Evolutionary conservation across 2,797 vertebrate genomes (phyloP).

Genomic region (Myiotriccus ornatus): DNA sequence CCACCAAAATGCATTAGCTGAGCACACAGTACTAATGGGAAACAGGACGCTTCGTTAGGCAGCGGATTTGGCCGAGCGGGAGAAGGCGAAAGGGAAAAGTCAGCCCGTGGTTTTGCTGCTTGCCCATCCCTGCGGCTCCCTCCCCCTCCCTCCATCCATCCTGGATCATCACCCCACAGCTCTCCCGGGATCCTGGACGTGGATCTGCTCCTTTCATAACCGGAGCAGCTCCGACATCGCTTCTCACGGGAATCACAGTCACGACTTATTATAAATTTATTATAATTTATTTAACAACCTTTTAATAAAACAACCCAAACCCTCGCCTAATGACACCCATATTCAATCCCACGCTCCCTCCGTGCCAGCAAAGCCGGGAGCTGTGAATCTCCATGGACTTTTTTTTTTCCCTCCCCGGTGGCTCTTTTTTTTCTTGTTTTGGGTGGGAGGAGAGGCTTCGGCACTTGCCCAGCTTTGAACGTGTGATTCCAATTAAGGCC

Average conservation of each 20-base stretch:
- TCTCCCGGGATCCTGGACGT: accelerated
- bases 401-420: background rate
- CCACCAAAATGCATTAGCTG: slow-evolving; percentile 79
- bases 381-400: background rate
- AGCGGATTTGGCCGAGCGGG: slow-evolving; percentile 44
- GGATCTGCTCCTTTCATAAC: accelerated
- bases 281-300: background rate
- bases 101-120: background rate
- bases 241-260: accelerated
- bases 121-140: accelerated
- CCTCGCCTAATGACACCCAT: accelerated
- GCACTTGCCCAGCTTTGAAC: slow-evolving; percentile 20
- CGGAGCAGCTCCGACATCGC: accelerated
- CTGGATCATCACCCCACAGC: accelerated
- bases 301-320: background rate
- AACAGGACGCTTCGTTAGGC: slow-evolving; percentile 77
- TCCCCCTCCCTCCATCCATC: background rate
- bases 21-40: slow-evolving; percentile 83
- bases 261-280: accelerated
- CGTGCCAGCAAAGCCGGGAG: background rate
- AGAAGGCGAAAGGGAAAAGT: background rate
- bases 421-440: background rate
- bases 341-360: background rate
- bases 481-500: slow-evolving; percentile 52
- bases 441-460: background rate